These are phyloP conservation scores for Tachuris rubrigastra DNA, from an alignment of 2,113 vertebrate genomes.

Conservation along the genomic window DNA sequence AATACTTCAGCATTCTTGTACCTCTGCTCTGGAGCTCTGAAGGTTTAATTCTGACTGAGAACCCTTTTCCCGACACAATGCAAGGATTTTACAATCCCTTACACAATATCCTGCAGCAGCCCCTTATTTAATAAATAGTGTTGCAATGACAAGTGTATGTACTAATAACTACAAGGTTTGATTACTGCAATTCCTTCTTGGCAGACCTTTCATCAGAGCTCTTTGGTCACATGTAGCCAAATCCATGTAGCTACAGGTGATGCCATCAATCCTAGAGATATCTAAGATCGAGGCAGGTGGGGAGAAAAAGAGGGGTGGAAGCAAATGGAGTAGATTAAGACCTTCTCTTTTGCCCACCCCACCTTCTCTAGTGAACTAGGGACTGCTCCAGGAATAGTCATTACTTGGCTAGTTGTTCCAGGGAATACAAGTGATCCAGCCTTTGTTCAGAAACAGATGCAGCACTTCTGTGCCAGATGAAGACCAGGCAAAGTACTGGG, in stretches of 20 bases:
- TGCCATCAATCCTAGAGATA: not conserved
- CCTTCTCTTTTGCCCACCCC: not conserved
- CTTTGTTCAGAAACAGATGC: not conserved
- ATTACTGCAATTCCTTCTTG: not conserved
- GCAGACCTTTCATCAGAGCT: slow-evolving; percentile 8
- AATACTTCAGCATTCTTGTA: not conserved
- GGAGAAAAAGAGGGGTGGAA: too few species aligned
- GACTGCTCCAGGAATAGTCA: not conserved
- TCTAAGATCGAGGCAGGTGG: too few species aligned
- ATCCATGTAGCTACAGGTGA: not conserved
- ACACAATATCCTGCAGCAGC: slow-evolving; percentile 44
- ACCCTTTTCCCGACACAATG: not conserved
- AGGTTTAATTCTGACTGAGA: not conserved
- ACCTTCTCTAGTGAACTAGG: not conserved
- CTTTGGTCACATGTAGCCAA: not conserved
- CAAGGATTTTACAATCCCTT: not conserved
- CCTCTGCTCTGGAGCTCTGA: not conserved
- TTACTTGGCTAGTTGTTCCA: not conserved
- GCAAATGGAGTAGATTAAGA: not conserved
- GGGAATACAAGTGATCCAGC: not conserved
- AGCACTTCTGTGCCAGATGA: not conserved
- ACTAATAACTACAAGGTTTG: not conserved
- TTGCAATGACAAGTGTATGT: not conserved
- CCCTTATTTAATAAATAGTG: not conserved
- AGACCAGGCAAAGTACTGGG: fast-evolving